Evolutionary conservation across 2,888 invertebrate species (phyloP), one percentile per base, ranked within the genome.

Genomic region (Magallana nippona): DNA sequence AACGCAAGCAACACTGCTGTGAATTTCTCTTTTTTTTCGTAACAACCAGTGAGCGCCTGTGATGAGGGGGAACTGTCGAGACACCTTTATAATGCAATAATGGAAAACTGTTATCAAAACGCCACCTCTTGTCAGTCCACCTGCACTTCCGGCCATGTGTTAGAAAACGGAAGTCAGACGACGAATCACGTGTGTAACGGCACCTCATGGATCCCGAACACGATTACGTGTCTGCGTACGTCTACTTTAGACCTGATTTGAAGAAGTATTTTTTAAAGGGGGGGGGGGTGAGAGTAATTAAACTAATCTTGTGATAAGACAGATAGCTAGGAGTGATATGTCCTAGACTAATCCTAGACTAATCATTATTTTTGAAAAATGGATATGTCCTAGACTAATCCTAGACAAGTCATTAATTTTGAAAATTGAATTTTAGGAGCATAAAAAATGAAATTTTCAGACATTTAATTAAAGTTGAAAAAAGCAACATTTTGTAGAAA

Each of bases 91-190:
- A 63, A 32, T 32, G 11, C 63, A 22, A 63, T 32, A 22, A 11
- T 22, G 44, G 44, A 44, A 44, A 22, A 63, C 63, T 63, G 63
- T 15, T 13, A 11, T 22, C 63, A 22, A 63, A 63, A 63, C 27
- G 63, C 15, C 63, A 63, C 63, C 11, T 63, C 27, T 63, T 63
- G 63, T 11, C 63, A 22, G 22, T 63, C 63, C 63, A 63, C 13
- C 2, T 63, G 63, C 22, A 22, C 19, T 63, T 63, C 27, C 27
- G 63, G 27, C 11, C 15, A 63, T 63, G 10, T 27, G 11, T 22
- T 27, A 27, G 63, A 63, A 11, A 15, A 63, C 15, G 63, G 63
- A 63, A 22, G 13, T 15, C 19, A 19, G 27, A 22, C 63, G 27
- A 63, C 63, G 22, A 63, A 11, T 22, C 63, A 63, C 15, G 0